Evolutionary conservation across 2,113 vertebrate species (phyloP), one percentile per base, ranked within the genome.

Genomic region (Ifrita kowaldi): DNA sequence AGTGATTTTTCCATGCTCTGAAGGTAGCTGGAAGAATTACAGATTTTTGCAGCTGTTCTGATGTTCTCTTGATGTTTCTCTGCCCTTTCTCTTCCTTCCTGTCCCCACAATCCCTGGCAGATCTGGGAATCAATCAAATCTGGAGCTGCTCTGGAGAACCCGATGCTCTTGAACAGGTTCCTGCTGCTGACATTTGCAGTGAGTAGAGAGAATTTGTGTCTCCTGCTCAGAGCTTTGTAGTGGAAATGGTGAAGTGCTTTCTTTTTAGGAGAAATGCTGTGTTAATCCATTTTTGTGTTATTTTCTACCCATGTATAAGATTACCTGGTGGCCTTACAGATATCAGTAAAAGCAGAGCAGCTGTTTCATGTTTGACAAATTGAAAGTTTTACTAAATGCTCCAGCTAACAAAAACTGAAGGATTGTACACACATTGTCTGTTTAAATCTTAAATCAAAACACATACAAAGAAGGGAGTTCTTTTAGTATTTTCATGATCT

Each of bases 161-260:
- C 99, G 3, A 97, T 99, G 60, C 95, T 99, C 64, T 95, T 99
- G 87, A 99, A 98, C 97, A 99, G 97, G 95, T 99, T 99, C 96
- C 97, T 99, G 89, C 98, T 99, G 67, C 96, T 99, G 97, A 99
- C 99, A 6, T 99, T 99, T 62, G 99, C 99, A 30, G 99, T 99
- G 97, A 96, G 99, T 99, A 90, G 85, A 16, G 3, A 35, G 30
- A 7, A 18, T 56, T 78, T 53, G 5, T 19, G 18, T 18, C 50
- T 33, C 18, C 3, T 46, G 4, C 7, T 23, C 27, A n/a, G 57
- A 67, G n/a, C 16, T 33, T 19, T 39, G 12, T 30, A 33, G 24
- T 69, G 68, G 30, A 53, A 78, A 33, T 28, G 8, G 18, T 10
- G 49, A 22, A 57, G 4, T 46, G 8, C 5, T 27, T 90, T 6